Evolutionary conservation across 2,888 invertebrate genomes (phyloP), one percentile per base, ranked within the genome.

Genomic region (Amphimallon solstitiale): DNA sequence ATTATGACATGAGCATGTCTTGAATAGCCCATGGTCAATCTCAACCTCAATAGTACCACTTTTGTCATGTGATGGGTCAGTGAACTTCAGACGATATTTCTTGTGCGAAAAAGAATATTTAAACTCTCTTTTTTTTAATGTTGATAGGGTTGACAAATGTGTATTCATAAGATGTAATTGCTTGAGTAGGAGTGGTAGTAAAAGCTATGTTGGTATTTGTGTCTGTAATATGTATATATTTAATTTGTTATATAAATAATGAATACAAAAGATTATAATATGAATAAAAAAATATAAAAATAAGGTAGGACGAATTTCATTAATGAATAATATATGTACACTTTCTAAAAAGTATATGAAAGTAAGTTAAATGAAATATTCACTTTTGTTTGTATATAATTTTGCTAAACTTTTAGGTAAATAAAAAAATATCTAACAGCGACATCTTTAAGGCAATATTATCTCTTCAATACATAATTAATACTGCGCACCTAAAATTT

Each of bases 1-100:
- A 46, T 65, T 60, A 38, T 43, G 46, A 65, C 48, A 56, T 34
- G 54, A 48, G 49, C 46, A 59, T 61, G 10, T 49, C 62, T 66
- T 37, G 43, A 54, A 52, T 66, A 40, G 61, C 61, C 66, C 52
- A 49, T 66, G 66, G 66, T 66, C 66, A 66, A 54, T 52, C 62
- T 45, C 49, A 61, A 66, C 66, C 66, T 61, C 49, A 48, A 35
- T 66, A 46, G 7, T 4, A 23, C 9, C 54, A 59, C 59, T 65
- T 52, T 48, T 34, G 56, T 17, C 45, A 38, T 37, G 29, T 10
- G 46, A 35, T 17, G 59, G 43, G 23, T 59, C 56, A 43, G 29
- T 59, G 56, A 59, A 59, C 56, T 15, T 21, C 1, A 21, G 40
- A 51, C n/a, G 17, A 10, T 35, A 51, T 51, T 51, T 56, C 21